Evolutionary conservation across 2,797 vertebrate genomes (phyloP).

Genomic region (Siniperca undulata): DNA sequence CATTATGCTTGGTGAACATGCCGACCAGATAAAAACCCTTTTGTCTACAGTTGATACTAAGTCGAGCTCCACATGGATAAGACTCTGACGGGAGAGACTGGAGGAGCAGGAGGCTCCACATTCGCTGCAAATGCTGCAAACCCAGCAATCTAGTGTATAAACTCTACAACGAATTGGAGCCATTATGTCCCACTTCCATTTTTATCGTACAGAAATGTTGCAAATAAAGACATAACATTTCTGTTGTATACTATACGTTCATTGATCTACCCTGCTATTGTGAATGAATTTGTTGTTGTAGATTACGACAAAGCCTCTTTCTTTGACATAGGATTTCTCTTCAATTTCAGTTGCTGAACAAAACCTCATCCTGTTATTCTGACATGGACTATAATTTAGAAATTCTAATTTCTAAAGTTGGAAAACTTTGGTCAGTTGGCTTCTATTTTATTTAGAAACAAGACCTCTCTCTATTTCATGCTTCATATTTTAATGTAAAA

Average conservation of each 20-base stretch:
- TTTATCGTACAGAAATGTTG: slow-evolving; percentile 6
- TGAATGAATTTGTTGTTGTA: slow-evolving; percentile 9
- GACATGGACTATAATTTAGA: background rate
- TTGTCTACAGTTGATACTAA: slow-evolving; percentile 58
- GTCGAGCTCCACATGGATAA: slow-evolving; percentile 52
- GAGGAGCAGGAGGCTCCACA: slow-evolving; percentile 41
- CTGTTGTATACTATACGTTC: slow-evolving; percentile 21
- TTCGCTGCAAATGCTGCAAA: slow-evolving; percentile 28
- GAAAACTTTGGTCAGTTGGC: slow-evolving; percentile 6
- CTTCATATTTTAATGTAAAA: background rate
- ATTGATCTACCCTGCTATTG: slow-evolving; percentile 26
- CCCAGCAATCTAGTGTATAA: slow-evolving; percentile 6
- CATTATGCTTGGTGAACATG: slow-evolving; percentile 59
- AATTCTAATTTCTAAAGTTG: background rate
- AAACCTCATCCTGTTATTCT: slow-evolving; percentile 21
- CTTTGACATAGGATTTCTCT: slow-evolving; percentile 6
- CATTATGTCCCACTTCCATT: slow-evolving; percentile 3
- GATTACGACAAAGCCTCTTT: slow-evolving; percentile 8
- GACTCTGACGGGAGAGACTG: slow-evolving; percentile 47
- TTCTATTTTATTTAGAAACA: background rate
- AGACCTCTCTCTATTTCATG: background rate
- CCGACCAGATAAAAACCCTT: slow-evolving; percentile 70
- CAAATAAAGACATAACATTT: slow-evolving; percentile 17
- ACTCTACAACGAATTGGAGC: background rate
- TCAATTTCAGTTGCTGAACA: slow-evolving; percentile 12